A percentile compares a stretch with the other conserved stretches of the same genome.
Evolutionary conservation across 2,113 vertebrate species (phyloP).

Genomic region (Recurvirostra avosetta): DNA sequence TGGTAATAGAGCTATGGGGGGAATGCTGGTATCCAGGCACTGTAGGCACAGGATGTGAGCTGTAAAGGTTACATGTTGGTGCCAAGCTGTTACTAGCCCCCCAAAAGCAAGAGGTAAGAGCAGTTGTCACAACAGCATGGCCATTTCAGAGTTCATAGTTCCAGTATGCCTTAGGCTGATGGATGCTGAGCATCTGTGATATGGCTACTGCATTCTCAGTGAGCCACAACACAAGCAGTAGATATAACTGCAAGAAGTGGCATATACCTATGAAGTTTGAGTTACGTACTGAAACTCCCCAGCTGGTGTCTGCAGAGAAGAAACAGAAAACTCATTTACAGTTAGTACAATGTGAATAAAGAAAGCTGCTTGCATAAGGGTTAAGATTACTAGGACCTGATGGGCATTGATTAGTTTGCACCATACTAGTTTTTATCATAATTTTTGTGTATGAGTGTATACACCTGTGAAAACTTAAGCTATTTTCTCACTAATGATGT

Average conservation of each 20-base stretch:
- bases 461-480: background rate
- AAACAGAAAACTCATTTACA: background rate
- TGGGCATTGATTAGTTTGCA: background rate
- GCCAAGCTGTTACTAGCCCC: background rate
- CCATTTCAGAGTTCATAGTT: background rate
- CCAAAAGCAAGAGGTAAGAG: background rate
- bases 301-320: background rate
- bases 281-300: background rate
- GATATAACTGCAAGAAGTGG: background rate
- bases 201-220: background rate
- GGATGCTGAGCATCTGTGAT: background rate
- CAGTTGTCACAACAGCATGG: background rate
- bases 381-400: background rate
- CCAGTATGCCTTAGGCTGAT: background rate
- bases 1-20: background rate
- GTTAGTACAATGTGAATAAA: background rate
- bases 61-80: background rate
- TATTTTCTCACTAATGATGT: background rate
- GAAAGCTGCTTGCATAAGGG: background rate
- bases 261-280: background rate
- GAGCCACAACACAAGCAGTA: background rate
- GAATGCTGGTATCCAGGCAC: background rate
- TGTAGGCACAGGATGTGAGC: background rate
- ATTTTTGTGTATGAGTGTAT: background rate
- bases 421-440: background rate